Evolutionary conservation across 30 jellyfish, hydroid and myxozoan species (phyloP).

Genomic region (Hydractinia echinata): DNA sequence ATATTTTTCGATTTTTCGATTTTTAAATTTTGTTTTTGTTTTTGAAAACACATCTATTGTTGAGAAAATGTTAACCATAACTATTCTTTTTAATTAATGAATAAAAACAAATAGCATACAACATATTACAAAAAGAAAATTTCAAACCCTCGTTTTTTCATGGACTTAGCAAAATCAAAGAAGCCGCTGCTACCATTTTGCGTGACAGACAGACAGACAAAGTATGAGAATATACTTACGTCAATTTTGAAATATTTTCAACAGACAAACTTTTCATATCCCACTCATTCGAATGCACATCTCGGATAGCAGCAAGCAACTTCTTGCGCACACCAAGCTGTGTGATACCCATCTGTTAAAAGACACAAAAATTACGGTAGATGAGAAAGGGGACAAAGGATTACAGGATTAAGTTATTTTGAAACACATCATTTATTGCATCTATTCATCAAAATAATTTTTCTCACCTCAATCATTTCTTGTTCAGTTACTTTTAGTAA

Average conservation of each 20-base stretch:
- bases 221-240: slow-evolving; percentile 32
- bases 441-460: background rate
- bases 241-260: slow-evolving; percentile 43
- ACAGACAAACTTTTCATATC: slow-evolving; percentile 51
- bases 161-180: too few relatives aligned
- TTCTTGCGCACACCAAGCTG: slow-evolving; percentile 66
- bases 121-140: too few relatives aligned
- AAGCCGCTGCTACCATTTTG: too few relatives aligned
- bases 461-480: slow-evolving; percentile 54
- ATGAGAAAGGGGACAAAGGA: background rate
- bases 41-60: too few relatives aligned
- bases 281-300: slow-evolving; percentile 80
- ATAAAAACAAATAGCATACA: too few relatives aligned
- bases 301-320: slow-evolving; percentile 54
- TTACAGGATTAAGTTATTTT: background rate
- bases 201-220: too few relatives aligned
- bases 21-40: too few relatives aligned
- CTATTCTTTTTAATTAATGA: too few relatives aligned
- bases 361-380: background rate
- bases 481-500: slow-evolving; percentile 54
- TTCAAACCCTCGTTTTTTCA: too few relatives aligned
- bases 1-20: too few relatives aligned
- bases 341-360: slow-evolving; percentile 52
- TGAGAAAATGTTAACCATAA: too few relatives aligned
- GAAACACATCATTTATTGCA: background rate